Base-by-base conservation (phyloP, 2,888 invertebrate genomes). In the Dolomedes plantarius region DNA sequence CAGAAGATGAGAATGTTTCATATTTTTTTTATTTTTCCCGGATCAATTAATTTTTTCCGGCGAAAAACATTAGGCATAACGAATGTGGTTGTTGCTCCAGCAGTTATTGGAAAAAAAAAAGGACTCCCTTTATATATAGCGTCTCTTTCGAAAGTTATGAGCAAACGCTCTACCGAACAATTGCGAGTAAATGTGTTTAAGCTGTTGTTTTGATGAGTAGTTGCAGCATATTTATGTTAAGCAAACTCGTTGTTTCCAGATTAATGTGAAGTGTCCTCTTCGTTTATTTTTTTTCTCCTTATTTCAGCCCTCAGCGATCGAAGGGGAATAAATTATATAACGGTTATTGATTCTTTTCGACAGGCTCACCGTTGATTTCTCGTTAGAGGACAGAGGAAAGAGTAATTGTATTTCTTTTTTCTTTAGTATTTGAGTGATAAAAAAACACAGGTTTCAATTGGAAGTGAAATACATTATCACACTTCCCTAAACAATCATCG, bases 61-160 rank as follows among this genome's bases (percentile, higher is more conserved):
- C 23, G 3, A 5, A 56, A 23, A 56, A 23, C 56, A 56, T 56
- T 56, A 23, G 2, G 5, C 3, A 11, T 23, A 56, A 56, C 23
- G 56, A 23, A 56, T 56, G 19, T 23, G 23, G 56, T 56, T 56
- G 56, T 56, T 56, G 23, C 23, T 56, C 56, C 6, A 5, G 23
- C 56, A 56, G 23, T 23, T 56, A 56, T 56, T 23, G 56, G 56
- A 23, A 56, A 56, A 56, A 56, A 46, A n/a, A n/a, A n/a, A n/a
- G n/a, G n/a, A 56, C 23, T 2, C 46, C 7, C 46, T 13, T 16
- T 2, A 46, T 46, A 36, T 7, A 36, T 9, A 36, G 36, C 9
- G 36, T 36, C 36, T 5, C 36, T 9, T 2, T 13, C 6, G 36
- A 36, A 36, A 36, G 9, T 36, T 36, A 36, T 36, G 36, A 36